Base-by-base conservation (phyloP, 1,140 invertebrate genomes). In the Brachionus manjavacas region DNA sequence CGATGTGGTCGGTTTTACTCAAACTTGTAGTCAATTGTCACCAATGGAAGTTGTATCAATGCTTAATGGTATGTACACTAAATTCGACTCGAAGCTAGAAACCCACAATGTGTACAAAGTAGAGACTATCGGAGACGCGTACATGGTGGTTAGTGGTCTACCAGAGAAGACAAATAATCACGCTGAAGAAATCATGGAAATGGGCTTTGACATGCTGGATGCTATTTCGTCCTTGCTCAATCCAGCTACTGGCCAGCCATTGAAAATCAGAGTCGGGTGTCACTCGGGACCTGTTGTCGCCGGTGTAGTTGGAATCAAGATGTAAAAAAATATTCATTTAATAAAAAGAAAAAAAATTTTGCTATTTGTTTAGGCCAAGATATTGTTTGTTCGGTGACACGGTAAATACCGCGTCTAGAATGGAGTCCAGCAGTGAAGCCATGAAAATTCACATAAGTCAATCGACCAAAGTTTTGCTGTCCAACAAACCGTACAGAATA, bases 31-130 rank as follows among this genome's bases (percentile, higher is more conserved):
- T 85, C 91, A 94, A 79, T 95, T 98, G 85, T 94, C 94, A 0
- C 96, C 96, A 0, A 91, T 97, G 95, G 94, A 97, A 88, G 96
- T 97, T 11, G 96, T 97, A 0, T 95, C 94, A n/a, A 96, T 97
- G 95, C 90, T 97, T 3, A 97, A 97, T 89, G 94, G 86, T 9
- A 89, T 89, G 88, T 89, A 89, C 86, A 89, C 89, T 2, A 86
- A 87, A 84, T 89, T 89, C 84, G 89, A 90, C 87, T 94, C 93
- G 2, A 91, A 97, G 3, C 97, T 95, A 0, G 96, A 98, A 88
- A 91, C 93, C 83, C 96, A 98, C 90, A 91, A 92, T 28, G 95
- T 97, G 6, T 98, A 98, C 88, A 98, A 98, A 92, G 95, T 98
- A 7, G 96, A 98, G 90, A 98, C 96, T 0, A 97, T 98, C 86